Base-by-base conservation (phyloP, 2,797 vertebrate genomes). In the Sebastes matsubarae region DNA sequence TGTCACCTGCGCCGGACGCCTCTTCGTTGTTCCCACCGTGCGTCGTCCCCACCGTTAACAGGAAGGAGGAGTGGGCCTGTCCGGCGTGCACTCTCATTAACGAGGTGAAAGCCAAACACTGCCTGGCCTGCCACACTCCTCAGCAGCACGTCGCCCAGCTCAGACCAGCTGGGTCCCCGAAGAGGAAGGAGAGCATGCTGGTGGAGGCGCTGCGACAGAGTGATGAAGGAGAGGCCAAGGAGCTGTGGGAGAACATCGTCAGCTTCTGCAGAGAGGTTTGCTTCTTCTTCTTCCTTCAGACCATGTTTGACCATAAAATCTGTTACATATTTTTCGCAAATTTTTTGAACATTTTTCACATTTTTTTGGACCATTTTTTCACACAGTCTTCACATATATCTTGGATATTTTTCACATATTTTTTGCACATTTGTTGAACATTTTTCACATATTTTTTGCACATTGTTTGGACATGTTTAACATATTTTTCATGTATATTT, bases 211-310 rank as follows among this genome's bases (percentile, higher is more conserved):
- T 95, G 77, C 88, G 97, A 4, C 96, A 96, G 86, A 97, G 95
- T 0, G 97, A 98, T 0, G 97, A 97, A 72, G 97, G 96, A 0
- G 95, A 97, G 68, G 97, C 97, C 92, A 97, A 95, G 42, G 95
- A 96, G 16, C 94, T 97, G 54, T 97, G 96, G 97, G 97, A 97
- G 75, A 96, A 97, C 88, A 97, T 98, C 0, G 93, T 97, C 79
- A 89, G 93, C 83, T 97, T 97, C 94, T 98, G 97, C 92, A 93
- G 90, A 77, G 95, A 97, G 97, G 97, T 97, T 12, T 0, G 85
- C 8, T 9, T 50, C 46, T 50, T 50, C 46, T 50, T 42, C 38
- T 42, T 42, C 38, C 14, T 42, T 42, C 38, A 16, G 14, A 6
- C 14, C 38, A 42, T 42, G 6, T 3, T 42, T 42, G 38, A 42